Conservation (phyloP, 2,888 invertebrate species). For the Drosophila acutilabella region DNA sequence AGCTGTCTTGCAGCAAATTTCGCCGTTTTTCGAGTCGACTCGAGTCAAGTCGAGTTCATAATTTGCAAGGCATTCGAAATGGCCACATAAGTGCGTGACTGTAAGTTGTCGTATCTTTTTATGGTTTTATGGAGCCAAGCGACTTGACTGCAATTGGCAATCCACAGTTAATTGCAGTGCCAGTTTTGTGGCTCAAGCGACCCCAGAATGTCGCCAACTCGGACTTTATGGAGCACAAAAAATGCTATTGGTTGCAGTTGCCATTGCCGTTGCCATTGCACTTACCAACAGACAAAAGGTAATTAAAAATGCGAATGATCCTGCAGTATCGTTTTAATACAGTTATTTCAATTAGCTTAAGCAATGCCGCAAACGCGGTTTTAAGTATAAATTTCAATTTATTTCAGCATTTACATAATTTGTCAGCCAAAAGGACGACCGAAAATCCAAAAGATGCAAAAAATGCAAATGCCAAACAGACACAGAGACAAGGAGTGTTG, state of each 20-base stretch:
- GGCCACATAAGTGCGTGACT: slow-evolving; percentile 39
- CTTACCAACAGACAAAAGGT: slow-evolving; percentile 23
- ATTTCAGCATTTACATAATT: slow-evolving; percentile 73
- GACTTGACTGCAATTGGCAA: slow-evolving; percentile 42
- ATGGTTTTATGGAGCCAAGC: slow-evolving; percentile 27
- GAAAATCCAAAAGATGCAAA: slow-evolving; percentile 54
- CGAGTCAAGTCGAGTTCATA: slow-evolving; percentile 35
- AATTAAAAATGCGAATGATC: slow-evolving; percentile 31
- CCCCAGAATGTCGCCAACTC: slow-evolving; percentile 31
- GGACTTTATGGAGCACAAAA: slow-evolving; percentile 22
- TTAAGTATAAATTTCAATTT: slow-evolving; percentile 57
- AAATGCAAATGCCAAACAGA: slow-evolving; percentile 62
- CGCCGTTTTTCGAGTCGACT: not conserved
- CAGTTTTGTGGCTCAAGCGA: slow-evolving; percentile 16
- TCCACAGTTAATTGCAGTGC: slow-evolving; percentile 52
- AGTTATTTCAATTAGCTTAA: slow-evolving; percentile 69
- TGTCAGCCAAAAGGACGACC: slow-evolving; percentile 41
- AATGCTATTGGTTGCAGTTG: slow-evolving; percentile 30
- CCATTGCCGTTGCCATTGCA: slow-evolving; percentile 32
- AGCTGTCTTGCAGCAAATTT: slow-evolving; percentile 4
- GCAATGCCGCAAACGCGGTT: slow-evolving; percentile 56
- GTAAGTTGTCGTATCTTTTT: slow-evolving; percentile 53
- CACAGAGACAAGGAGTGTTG: not conserved
- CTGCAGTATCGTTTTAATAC: slow-evolving; percentile 34
- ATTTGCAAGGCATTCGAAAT: slow-evolving; percentile 38